Evolutionary conservation across 2,797 vertebrate species (phyloP), one percentile per base, ranked within the genome.

Genomic region (Fistularia commersonii): DNA sequence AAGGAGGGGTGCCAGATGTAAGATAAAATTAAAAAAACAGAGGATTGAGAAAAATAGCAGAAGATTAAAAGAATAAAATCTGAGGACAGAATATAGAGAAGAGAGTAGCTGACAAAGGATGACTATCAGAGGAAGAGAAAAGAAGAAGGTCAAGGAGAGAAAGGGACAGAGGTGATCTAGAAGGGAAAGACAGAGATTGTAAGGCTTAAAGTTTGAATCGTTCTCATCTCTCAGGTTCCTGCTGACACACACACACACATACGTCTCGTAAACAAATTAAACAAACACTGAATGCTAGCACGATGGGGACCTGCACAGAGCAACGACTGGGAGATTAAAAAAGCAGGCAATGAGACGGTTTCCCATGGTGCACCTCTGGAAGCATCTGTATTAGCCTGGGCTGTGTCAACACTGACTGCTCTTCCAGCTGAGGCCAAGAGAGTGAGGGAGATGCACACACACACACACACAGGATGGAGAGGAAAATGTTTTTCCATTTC

Each of bases 301-400:
- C 13, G 32, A 11, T 41, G 6, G 52, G 46, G 44, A 69, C 51
- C 57, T 57, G 54, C 54, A 64, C 37, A 51, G 39, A 66, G 57
- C 52, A 39, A 54, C 67, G 66, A 66, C 64, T 38, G 12, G 14
- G n/a, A 81, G 72, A 82, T 82, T 79, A 80, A 70, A 79, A 78
- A 86, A 84, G 61, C 65, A 79, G 72, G 77, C 74, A 63, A 69
- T 60, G 76, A 77, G 72, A 83, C 14, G 15, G 51, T 72, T 76
- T 85, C 83, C 75, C 74, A 77, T 72, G 72, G 75, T 81, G 77
- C 77, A 82, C 83, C 74, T 66, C 67, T 83, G 72, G 51, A 71
- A 81, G 82, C 72, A 74, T 74, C 76, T 81, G 76, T 70, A 74
- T 83, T 57, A 76, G 66, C 72, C 63, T 11, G 52, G 63, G 74